Conservation (phyloP, 2,888 invertebrate genomes). For the Acleris cristana region DNA sequence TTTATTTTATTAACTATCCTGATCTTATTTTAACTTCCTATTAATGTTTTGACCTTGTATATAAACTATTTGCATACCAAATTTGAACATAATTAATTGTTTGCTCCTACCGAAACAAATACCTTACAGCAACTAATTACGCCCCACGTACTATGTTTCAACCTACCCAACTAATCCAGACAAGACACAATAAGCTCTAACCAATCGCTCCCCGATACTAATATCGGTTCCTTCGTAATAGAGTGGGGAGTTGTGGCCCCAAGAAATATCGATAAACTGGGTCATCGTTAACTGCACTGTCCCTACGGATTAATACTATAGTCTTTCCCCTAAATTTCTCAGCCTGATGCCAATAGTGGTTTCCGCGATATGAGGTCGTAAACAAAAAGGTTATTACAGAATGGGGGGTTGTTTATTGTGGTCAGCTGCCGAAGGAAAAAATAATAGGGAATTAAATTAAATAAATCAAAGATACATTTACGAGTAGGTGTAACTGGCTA, state of each 20-base stretch:
- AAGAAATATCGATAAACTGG: constrained; percentile 64
- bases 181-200: constrained; percentile 27
- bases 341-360: constrained; percentile 46
- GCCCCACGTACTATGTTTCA: background rate
- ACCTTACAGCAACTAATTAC: too few relatives aligned
- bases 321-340: constrained; percentile 53
- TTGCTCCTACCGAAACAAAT: too few relatives aligned
- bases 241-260: constrained; percentile 44
- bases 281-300: constrained; percentile 69
- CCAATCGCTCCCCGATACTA: constrained; percentile 44
- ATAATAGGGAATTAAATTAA: background rate
- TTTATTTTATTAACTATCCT: too few relatives aligned
- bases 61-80: too few relatives aligned
- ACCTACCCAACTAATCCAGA: constrained; percentile 24
- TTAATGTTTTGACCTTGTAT: too few relatives aligned
- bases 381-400: constrained; percentile 29
- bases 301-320: constrained; percentile 66
- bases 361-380: constrained; percentile 34
- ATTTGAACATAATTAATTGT: too few relatives aligned
- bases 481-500: too few relatives aligned
- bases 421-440: constrained; percentile 1
- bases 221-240: constrained; percentile 45
- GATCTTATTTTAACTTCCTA: too few relatives aligned
- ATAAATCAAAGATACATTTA: background rate
- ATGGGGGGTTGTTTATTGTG: constrained; percentile 5